Percentiles rank a stretch among this genome's conserved stretches.
Conservation (phyloP, 2,888 invertebrate genomes). For the Eupithecia exiguata region DNA sequence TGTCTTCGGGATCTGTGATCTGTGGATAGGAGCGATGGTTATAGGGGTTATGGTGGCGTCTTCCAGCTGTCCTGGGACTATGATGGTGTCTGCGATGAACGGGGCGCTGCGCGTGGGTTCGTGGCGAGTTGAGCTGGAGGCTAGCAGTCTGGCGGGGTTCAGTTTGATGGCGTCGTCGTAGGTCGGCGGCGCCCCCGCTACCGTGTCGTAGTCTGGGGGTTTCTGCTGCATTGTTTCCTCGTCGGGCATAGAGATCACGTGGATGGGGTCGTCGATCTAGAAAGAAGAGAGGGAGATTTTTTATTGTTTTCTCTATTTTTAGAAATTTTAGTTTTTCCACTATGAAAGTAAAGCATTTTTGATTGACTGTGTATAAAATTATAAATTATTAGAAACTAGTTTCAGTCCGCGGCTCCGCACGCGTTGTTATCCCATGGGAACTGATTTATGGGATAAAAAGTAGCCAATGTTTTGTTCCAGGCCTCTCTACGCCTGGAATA, state of each 20-base stretch:
- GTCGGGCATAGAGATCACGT: constrained; percentile 86
- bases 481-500: too few species aligned
- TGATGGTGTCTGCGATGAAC: constrained; percentile 55
- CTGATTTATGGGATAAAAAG: too few species aligned
- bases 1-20: constrained; percentile 75
- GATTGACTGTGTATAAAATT: too few species aligned
- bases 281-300: constrained; percentile 54
- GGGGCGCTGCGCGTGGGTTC: constrained; percentile 49
- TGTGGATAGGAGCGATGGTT: constrained; percentile 65
- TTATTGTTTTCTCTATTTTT: too few species aligned
- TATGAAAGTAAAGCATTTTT: too few species aligned
- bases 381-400: too few species aligned
- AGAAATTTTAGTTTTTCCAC: too few species aligned
- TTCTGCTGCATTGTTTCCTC: constrained; percentile 85
- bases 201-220: constrained; percentile 89
- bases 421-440: too few species aligned
- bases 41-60: constrained; percentile 47
- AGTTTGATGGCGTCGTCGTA: constrained; percentile 90
- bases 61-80: constrained; percentile 67
- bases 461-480: too few species aligned
- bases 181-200: constrained; percentile 87
- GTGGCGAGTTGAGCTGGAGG: constrained; percentile 65
- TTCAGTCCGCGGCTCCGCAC: too few species aligned
- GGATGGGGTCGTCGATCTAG: constrained; percentile 87
- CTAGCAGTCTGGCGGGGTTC: constrained; percentile 84